Evolutionary conservation across 2,113 vertebrate genomes (phyloP).

Genomic region (Australoheros scitulus): DNA sequence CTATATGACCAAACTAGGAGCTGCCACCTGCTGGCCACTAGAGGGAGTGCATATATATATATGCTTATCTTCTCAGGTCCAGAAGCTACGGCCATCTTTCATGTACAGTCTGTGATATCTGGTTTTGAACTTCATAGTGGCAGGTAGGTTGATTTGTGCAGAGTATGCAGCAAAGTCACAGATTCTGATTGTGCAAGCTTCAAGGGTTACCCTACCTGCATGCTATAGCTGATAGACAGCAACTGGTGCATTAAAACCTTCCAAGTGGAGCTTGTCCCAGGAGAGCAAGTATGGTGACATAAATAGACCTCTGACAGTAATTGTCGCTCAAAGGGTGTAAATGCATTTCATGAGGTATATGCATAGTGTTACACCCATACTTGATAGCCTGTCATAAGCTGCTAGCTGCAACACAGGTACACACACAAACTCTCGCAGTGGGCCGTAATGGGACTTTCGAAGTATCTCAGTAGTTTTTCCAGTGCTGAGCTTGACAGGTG

Average conservation of each 20-base stretch:
- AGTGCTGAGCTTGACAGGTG: not conserved
- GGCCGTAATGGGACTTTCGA: not conserved
- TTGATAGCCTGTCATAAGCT: not conserved
- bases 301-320: conserved; percentile 6
- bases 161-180: not conserved
- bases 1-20: not conserved
- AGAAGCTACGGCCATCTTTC: not conserved
- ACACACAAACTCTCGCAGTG: not conserved
- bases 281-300: not conserved
- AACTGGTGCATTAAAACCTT: not conserved
- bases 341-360: not conserved
- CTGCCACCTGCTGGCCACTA: not conserved
- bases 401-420: not conserved
- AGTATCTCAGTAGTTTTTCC: not conserved
- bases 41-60: not conserved
- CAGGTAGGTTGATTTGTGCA: not conserved
- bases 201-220: not conserved
- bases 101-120: not conserved
- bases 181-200: not conserved
- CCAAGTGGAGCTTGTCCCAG: not conserved
- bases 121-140: not conserved
- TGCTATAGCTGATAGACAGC: not conserved
- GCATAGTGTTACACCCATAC: not conserved
- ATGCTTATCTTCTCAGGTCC: not conserved
- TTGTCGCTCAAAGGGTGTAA: not conserved